phyloP scores from a whole-genome alignment of 2,888 invertebrate species.

The Matsumyia berberina region DNA sequence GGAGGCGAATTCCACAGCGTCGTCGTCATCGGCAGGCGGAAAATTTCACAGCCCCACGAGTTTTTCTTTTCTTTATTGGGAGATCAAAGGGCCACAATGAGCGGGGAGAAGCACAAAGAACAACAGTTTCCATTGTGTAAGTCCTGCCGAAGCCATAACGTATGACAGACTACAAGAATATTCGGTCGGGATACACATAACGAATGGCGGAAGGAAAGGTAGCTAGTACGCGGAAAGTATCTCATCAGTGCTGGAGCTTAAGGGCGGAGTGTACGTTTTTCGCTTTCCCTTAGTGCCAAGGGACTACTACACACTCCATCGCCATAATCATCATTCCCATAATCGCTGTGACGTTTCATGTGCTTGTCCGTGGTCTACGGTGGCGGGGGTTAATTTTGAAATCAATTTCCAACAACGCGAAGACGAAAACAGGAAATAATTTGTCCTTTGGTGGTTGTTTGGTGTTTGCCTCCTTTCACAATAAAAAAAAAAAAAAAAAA shows the following conservation, averaged over 20 bases:
- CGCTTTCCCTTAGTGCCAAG: not conserved
- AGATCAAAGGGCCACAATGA: slow-evolving; percentile 64
- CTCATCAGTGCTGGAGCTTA: slow-evolving; percentile 48
- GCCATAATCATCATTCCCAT: slow-evolving; percentile 38
- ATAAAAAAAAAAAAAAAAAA: not conserved
- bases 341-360: slow-evolving; percentile 40
- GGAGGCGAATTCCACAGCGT: slow-evolving; percentile 19
- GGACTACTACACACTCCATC: not conserved
- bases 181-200: slow-evolving; percentile 13
- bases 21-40: slow-evolving; percentile 4
- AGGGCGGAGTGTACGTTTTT: slow-evolving; percentile 21
- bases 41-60: slow-evolving; percentile 40
- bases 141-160: slow-evolving; percentile 46
- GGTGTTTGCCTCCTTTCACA: not conserved
- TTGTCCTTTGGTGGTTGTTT: slow-evolving; percentile 49
- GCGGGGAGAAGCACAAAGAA: slow-evolving; percentile 34
- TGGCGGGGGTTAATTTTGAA: slow-evolving; percentile 33
- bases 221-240: slow-evolving; percentile 40
- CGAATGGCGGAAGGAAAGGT: slow-evolving; percentile 44
- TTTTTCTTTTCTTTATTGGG: slow-evolving; percentile 29
- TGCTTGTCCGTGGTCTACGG: slow-evolving; percentile 38
- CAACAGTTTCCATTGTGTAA: slow-evolving; percentile 51
- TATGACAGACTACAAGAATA: slow-evolving; percentile 41
- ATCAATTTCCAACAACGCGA: slow-evolving; percentile 62
- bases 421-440: slow-evolving; percentile 60